Base-by-base conservation (phyloP, 2,797 vertebrate species). In the Argya squamiceps region DNA sequence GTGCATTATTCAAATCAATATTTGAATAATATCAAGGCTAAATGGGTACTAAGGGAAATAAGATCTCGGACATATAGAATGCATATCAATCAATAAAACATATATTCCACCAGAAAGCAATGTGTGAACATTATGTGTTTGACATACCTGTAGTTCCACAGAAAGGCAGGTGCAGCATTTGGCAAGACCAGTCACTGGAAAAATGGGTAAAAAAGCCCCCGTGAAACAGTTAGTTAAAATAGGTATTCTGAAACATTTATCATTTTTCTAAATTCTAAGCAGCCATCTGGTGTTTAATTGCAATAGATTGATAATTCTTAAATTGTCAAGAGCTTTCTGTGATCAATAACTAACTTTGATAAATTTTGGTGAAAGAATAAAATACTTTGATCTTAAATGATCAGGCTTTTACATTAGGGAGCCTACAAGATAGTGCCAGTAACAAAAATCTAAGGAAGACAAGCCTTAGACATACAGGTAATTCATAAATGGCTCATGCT, bases 1-100 rank as follows among this genome's bases (percentile, higher is more conserved):
- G 14, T 36, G 14, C 67, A 80, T 81, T 94, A 88, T 75, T 91
- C 68, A 85, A 89, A 73, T 93, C 89, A 81, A 75, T 89, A 75
- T 74, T 89, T 85, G 26, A 58, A 78, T 69, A 93, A 74, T 75
- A 71, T 30, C 10, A 77, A 65, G 44, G 58, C 6, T 83, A 88
- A 93, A 78, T 44, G n/a, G 17, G 23, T 83, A 62, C 46, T 68
- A 58, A 0, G 1, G 27, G 43, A 89, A 93, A 62, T 19, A 85
- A 74, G 20, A 55, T 46, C 44, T 89, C 55, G 41, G 49, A 18
- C 1, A 0, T 55, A 55, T 27, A 83, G 44, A 88, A 65, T 8
- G 24, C 63, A n/a, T 21, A 67, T 59, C 5, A 27, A 50, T 44
- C 37, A 78, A 71, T 56, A 65, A 71, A 88, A 34, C 7, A 92